These are phyloP conservation scores for Metellina segmentata DNA, from an alignment of 2,888 invertebrate species.

Conservation along the genomic window DNA sequence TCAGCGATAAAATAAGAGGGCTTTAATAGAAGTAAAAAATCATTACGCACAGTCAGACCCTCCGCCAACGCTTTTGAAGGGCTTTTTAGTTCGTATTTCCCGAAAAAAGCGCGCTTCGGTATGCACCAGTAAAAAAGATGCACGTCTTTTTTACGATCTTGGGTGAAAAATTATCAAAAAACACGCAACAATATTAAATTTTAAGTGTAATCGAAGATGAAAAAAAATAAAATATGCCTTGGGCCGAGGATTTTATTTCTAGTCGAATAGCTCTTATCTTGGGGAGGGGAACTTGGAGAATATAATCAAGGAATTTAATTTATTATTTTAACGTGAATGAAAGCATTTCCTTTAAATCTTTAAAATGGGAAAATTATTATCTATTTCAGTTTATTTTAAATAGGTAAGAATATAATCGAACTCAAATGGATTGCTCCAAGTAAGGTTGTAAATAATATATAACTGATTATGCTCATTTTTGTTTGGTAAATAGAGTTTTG, in stretches of 20 bases:
- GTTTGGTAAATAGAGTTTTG: too few species aligned
- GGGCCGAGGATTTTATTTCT: neutral
- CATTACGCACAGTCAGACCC: neutral
- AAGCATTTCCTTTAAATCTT: neutral
- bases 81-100: neutral
- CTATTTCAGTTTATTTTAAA: neutral
- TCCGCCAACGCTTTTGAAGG: neutral
- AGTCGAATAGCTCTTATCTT: neutral
- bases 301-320: neutral
- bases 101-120: neutral
- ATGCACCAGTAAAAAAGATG: conserved; percentile 15
- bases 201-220: conserved; percentile 20
- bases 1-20: conserved; percentile 25
- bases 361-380: neutral
- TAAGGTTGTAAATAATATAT: too few species aligned
- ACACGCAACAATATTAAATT: conserved; percentile 62
- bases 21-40: conserved; percentile 23
- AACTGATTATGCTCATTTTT: too few species aligned
- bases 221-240: neutral
- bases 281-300: neutral
- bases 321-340: neutral
- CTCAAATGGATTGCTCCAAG: too few species aligned
- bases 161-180: conserved; percentile 53
- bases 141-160: conserved; percentile 22
- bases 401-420: neutral